These are phyloP conservation scores for Parnassius glacialis DNA, from an alignment of 2,888 invertebrate species.

Conservation along the genomic window DNA sequence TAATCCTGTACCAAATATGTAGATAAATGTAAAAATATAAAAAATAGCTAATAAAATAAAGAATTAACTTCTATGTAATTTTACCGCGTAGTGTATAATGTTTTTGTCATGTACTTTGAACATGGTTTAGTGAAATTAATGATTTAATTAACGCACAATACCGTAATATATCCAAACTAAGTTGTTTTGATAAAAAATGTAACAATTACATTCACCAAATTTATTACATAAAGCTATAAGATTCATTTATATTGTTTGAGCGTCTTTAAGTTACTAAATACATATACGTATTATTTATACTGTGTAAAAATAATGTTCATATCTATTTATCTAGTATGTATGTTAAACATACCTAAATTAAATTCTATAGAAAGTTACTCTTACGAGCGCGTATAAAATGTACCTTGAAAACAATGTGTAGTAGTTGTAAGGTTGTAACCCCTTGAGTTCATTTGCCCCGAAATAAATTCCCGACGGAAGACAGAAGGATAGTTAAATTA, in stretches of 20 bases:
- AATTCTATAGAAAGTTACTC: conserved; percentile 11
- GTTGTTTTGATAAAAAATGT: conserved; percentile 4
- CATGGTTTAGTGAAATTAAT: not conserved
- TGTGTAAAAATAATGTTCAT: too few relatives aligned
- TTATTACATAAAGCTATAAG: too few relatives aligned
- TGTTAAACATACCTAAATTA: too few relatives aligned
- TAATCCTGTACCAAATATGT: conserved; percentile 69
- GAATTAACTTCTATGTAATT: conserved; percentile 14
- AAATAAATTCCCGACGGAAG: conserved; percentile 6
- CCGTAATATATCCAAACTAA: not conserved
- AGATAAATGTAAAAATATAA: conserved; percentile 59
- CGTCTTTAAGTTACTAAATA: too few relatives aligned
- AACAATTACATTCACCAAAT: not conserved
- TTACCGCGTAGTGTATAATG: conserved; percentile 15
- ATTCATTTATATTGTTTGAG: too few relatives aligned
- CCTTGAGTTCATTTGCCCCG: conserved; percentile 1
- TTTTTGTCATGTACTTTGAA: not conserved
- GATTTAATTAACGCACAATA: conserved; percentile 17
- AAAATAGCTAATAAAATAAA: conserved; percentile 42
- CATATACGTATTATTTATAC: too few relatives aligned
- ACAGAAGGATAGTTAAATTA: conserved; percentile 34
- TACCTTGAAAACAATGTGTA: conserved; percentile 44
- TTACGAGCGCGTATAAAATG: conserved; percentile 52
- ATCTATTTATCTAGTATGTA: too few relatives aligned
- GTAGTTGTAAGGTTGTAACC: conserved; percentile 1